Evolutionary conservation across 1,140 invertebrate species (phyloP).

Genomic region (Carposina sasakii): DNA sequence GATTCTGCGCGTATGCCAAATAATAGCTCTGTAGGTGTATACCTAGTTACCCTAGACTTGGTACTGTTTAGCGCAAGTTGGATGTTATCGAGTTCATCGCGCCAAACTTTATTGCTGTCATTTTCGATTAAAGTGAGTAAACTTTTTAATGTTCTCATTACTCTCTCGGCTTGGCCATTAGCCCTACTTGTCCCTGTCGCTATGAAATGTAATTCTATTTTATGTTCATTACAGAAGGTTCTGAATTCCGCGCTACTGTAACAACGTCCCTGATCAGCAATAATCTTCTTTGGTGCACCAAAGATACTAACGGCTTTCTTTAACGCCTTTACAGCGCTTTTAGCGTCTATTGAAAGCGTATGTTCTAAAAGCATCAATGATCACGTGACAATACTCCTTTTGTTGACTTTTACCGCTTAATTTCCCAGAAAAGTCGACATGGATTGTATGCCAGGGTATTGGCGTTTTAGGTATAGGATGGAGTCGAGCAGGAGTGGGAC

Average conservation of each 20-base stretch:
- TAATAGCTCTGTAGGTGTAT: slow-evolving; percentile 27
- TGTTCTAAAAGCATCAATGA: slow-evolving; percentile 32
- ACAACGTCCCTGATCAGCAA: slow-evolving; percentile 34
- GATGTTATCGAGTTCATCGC: slow-evolving; percentile 25
- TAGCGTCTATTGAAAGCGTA: slow-evolving; percentile 21
- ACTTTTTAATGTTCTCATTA: slow-evolving; percentile 29
- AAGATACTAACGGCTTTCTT: slow-evolving; percentile 27
- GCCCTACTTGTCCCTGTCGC: slow-evolving; percentile 33
- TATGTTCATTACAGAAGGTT: slow-evolving; percentile 23
- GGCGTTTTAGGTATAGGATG: slow-evolving; percentile 22
- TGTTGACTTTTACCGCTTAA: slow-evolving; percentile 26
- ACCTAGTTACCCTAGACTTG: slow-evolving; percentile 24
- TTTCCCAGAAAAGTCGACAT: slow-evolving; percentile 34
- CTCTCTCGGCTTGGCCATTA: slow-evolving; percentile 33
- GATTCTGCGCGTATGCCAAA: slow-evolving; percentile 26
- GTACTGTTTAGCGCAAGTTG: slow-evolving; percentile 36
- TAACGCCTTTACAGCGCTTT: slow-evolving; percentile 24
- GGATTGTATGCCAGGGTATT: slow-evolving; percentile 35
- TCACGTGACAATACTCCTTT: slow-evolving; percentile 27
- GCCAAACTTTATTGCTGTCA: slow-evolving; percentile 28
- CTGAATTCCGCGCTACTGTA: slow-evolving; percentile 26
- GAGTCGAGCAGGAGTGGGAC: background rate
- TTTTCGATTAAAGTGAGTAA: slow-evolving; percentile 26
- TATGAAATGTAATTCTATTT: slow-evolving; percentile 35
- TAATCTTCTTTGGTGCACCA: slow-evolving; percentile 34